phyloP scores from a whole-genome alignment of 2,888 invertebrate species.

The Pediacus dermestoides region DNA sequence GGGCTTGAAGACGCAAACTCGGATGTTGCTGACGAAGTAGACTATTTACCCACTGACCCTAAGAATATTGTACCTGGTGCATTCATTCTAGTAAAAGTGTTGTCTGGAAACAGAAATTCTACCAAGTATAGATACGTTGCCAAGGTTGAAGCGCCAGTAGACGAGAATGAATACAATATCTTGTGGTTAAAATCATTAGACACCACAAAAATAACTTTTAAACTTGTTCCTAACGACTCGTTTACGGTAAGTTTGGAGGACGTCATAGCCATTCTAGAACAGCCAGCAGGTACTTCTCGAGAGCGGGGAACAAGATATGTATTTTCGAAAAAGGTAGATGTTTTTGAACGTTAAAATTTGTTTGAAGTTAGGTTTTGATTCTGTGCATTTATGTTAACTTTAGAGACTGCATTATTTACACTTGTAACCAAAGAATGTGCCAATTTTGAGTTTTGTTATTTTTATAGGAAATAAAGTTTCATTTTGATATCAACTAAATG shows the following conservation, averaged over 20 bases:
- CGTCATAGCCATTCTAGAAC: background rate
- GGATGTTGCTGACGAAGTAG: conserved; percentile 15
- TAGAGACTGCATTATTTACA: too few relatives aligned
- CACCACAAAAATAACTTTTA: conserved; percentile 13
- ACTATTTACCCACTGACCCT: conserved; percentile 16
- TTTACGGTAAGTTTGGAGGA: conserved; percentile 14
- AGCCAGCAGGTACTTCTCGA: background rate
- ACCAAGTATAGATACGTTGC: conserved; percentile 6
- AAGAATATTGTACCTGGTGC: conserved; percentile 17
- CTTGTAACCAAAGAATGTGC: too few relatives aligned
- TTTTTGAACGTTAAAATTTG: too few relatives aligned
- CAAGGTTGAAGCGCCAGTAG: conserved; percentile 6
- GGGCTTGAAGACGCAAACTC: conserved; percentile 15
- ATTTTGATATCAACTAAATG: too few relatives aligned
- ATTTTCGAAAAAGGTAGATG: background rate
- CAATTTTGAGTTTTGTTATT: too few relatives aligned
- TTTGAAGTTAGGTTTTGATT: too few relatives aligned
- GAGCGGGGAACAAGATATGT: background rate
- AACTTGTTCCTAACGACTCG: conserved; percentile 12
- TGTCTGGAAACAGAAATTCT: conserved; percentile 16
- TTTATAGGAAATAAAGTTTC: too few relatives aligned
- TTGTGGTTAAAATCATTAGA: conserved; percentile 10
- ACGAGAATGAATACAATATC: conserved; percentile 5
- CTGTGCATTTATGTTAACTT: too few relatives aligned
- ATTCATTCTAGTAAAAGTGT: conserved; percentile 19